Evolutionary conservation across 2,113 vertebrate species (phyloP).

Genomic region (Sinocyclocheilus grahami): DNA sequence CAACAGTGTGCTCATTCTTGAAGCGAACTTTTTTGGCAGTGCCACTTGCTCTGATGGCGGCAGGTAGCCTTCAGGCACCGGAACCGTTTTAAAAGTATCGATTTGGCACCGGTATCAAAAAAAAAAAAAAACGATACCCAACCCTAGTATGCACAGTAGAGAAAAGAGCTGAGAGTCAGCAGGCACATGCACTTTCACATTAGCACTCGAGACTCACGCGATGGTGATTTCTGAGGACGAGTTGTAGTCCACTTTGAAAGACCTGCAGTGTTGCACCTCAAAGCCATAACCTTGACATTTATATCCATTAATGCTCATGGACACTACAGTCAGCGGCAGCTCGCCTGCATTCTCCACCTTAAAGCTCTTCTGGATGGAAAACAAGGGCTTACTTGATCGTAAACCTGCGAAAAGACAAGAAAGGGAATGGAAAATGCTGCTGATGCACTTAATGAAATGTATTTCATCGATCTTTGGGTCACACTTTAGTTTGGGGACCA

Average conservation of each 20-base stretch:
- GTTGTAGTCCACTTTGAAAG: slow-evolving; percentile 88
- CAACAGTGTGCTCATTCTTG: too few relatives aligned
- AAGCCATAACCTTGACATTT: slow-evolving; percentile 96
- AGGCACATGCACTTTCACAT: background rate
- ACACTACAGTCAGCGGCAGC: slow-evolving; percentile 89
- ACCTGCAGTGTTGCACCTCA: slow-evolving; percentile 89
- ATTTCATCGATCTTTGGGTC: too few relatives aligned
- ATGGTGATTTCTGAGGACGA: slow-evolving; percentile 92
- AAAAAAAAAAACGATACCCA: too few relatives aligned
- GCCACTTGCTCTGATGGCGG: too few relatives aligned
- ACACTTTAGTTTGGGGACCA: too few relatives aligned
- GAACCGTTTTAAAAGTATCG: too few relatives aligned
- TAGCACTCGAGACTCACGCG: slow-evolving; percentile 77
- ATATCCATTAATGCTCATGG: slow-evolving; percentile 96
- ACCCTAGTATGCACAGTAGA: background rate
- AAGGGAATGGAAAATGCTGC: background rate
- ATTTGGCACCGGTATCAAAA: too few relatives aligned
- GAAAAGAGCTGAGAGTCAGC: background rate
- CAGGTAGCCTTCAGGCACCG: too few relatives aligned
- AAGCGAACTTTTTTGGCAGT: too few relatives aligned
- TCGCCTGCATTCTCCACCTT: slow-evolving; percentile 95
- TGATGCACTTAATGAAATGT: too few relatives aligned
- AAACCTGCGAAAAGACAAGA: slow-evolving; percentile 74
- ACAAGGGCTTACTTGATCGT: slow-evolving; percentile 88
- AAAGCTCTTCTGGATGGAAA: slow-evolving; percentile 91